Conservation (phyloP, 1,140 invertebrate species). For the Megalopta genalis region DNA sequence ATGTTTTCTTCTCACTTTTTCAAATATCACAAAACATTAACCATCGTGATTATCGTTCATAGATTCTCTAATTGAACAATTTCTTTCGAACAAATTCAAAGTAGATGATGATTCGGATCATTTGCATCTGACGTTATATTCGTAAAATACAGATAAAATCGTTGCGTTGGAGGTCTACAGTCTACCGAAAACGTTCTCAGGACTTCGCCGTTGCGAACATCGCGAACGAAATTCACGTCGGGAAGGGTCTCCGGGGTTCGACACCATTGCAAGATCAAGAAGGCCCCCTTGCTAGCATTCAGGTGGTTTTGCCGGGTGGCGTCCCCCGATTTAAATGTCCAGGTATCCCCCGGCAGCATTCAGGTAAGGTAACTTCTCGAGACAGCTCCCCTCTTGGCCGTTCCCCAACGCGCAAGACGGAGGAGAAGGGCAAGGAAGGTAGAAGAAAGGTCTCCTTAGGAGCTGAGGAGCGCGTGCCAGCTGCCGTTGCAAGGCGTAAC, state of each 20-base stretch:
- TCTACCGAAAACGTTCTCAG: too few relatives aligned
- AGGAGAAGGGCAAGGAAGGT: constrained; percentile 59
- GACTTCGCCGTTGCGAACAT: too few relatives aligned
- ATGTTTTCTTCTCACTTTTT: too few relatives aligned
- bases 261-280: constrained; percentile 71
- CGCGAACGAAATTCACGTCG: neutral
- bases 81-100: too few relatives aligned
- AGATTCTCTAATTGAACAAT: too few relatives aligned
- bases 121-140: too few relatives aligned
- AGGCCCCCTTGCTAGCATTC: constrained; percentile 74
- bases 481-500: constrained; percentile 78
- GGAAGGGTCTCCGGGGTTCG: constrained; percentile 31
- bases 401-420: constrained; percentile 35
- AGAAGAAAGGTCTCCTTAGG: constrained; percentile 64
- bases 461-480: constrained; percentile 76
- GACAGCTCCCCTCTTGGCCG: constrained; percentile 54
- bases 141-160: too few relatives aligned
- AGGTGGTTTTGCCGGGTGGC: constrained; percentile 73
- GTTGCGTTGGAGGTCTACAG: too few relatives aligned
- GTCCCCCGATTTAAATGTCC: constrained; percentile 77
- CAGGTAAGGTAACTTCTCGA: constrained; percentile 65
- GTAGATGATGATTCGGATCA: too few relatives aligned
- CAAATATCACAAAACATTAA: too few relatives aligned
- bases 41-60: too few relatives aligned
- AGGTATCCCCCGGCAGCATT: constrained; percentile 66